Evolutionary conservation across 2,113 vertebrate species (phyloP), one percentile per base, ranked within the genome.

Genomic region (Capreolus pygargus): DNA sequence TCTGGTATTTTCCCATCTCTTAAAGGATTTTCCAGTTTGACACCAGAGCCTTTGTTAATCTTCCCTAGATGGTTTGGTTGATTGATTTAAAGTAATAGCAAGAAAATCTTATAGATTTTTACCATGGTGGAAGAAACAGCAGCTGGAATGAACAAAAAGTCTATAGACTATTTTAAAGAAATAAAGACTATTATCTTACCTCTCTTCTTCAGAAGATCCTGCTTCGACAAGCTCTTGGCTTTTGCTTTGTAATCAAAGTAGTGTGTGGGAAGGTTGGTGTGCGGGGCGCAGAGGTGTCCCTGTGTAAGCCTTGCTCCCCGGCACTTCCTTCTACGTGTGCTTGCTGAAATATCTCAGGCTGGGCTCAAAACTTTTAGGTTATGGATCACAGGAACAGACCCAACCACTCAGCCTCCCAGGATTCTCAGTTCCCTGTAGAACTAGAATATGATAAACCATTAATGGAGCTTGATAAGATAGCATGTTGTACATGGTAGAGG

Each of bases 221-320:
- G 64, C 55, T 30, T 43, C 33, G 16, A 45, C 0, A 9, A 74
- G 58, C 92, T 57, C 39, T 23, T 33, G 25, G 19, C 47, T 58
- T 70, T n/a, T 50, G 70, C 52, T 91, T 17, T 70, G 33, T 43
- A 43, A 8, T 28, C n/a, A 54, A 1, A 60, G 33, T 15, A 1
- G 33, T 10, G 45, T 9, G 7, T 23, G n/a, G 10, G 5, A 16
- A 45, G 55, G 28, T 17, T n/a, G 83, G 7, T 30, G 50, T 7
- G 25, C 0, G 1, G n/a, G 58, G 67, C 1, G 0, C 79, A 64
- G 27, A 6, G 45, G 30, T 0, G 2, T n/a, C 60, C 8, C 54
- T 3, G 25, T 27, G 5, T 21, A 52, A 30, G 55, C 1, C 13
- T 39, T 76, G 30, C 79, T 30, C 8, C 8, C 64, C 14, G 21